phyloP scores from a whole-genome alignment of 2,797 vertebrate species.

The Ptychobarbus kaznakovi region DNA sequence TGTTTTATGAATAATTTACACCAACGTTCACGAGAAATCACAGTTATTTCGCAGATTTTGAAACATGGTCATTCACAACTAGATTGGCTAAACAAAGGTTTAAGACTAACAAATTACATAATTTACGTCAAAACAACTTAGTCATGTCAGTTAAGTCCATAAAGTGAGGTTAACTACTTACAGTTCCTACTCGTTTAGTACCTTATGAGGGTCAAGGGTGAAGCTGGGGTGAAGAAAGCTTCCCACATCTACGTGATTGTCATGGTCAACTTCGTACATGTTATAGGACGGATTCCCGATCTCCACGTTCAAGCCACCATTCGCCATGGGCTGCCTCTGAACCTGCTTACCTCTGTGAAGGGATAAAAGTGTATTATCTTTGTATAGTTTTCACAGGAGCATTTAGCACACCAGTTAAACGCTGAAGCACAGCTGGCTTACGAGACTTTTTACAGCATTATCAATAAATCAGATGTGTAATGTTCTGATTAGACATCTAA shows the following conservation, averaged over 20 bases:
- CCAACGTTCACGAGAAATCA: too few relatives aligned
- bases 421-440: background rate
- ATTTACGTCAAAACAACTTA: background rate
- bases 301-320: constrained; percentile 96
- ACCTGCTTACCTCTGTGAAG: constrained; percentile 91
- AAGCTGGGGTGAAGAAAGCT: constrained; percentile 92
- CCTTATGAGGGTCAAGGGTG: constrained; percentile 94
- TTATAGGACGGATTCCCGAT: constrained; percentile 98
- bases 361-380: background rate
- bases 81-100: background rate
- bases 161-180: background rate
- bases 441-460: background rate
- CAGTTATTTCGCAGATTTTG: too few relatives aligned
- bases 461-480: constrained; percentile 17
- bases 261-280: constrained; percentile 97
- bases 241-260: constrained; percentile 89
- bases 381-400: background rate
- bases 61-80: background rate
- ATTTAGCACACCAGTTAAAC: background rate
- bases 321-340: constrained; percentile 95
- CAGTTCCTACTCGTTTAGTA: constrained; percentile 54
- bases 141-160: background rate
- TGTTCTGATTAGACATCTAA: constrained; percentile 8
- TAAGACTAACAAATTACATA: background rate
- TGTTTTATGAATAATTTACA: too few relatives aligned